Evolutionary conservation across 2,888 invertebrate species (phyloP).

Genomic region (Ellobium chinense): DNA sequence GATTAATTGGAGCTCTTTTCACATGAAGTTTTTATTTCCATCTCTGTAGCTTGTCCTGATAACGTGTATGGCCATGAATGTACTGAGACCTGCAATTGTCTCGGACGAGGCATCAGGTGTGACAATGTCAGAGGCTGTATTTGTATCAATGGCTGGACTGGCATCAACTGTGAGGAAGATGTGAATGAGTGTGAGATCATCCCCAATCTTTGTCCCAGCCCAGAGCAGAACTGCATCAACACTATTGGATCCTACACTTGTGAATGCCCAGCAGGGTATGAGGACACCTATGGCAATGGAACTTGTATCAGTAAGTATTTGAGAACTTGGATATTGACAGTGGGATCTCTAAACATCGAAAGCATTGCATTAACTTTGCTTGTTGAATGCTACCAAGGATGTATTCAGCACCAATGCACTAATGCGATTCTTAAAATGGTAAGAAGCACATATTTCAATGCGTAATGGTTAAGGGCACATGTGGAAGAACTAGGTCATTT

Average conservation of each 20-base stretch:
- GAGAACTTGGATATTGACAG: no score
- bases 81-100: slow-evolving; percentile 43
- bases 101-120: slow-evolving; percentile 34
- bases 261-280: slow-evolving; percentile 44
- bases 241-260: slow-evolving; percentile 47
- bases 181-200: slow-evolving; percentile 52
- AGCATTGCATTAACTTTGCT: no score
- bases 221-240: slow-evolving; percentile 42
- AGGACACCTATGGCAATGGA: slow-evolving; percentile 11
- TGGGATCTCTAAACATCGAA: no score
- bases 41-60: slow-evolving; percentile 7
- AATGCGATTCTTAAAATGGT: no score
- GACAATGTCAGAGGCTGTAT: slow-evolving; percentile 51
- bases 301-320: slow-evolving; percentile 19
- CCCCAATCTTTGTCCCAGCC: slow-evolving; percentile 27
- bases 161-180: slow-evolving; percentile 47
- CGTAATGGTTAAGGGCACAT: no score
- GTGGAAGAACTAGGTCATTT: no score
- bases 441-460: no score
- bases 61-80: slow-evolving; percentile 50
- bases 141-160: slow-evolving; percentile 53
- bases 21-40: no score
- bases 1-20: no score
- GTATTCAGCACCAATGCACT: no score
- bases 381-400: no score